Conservation (phyloP, 2,888 invertebrate species). For the Euproctis similis region DNA sequence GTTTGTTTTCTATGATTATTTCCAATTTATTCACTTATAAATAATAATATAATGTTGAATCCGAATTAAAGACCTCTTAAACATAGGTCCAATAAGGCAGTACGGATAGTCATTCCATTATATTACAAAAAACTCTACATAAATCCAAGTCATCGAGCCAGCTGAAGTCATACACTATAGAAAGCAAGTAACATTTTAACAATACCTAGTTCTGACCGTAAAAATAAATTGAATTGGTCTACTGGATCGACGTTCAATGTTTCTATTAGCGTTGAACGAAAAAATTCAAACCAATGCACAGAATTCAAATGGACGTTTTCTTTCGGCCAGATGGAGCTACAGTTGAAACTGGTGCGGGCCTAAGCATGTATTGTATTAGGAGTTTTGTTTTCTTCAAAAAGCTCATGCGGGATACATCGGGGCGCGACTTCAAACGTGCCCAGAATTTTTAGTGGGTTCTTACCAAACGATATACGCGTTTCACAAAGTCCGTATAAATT, state of each 20-base stretch:
- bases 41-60: too few species aligned
- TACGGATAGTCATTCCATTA: too few species aligned
- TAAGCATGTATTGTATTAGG: constrained; percentile 23
- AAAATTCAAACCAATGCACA: constrained; percentile 14
- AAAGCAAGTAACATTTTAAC: constrained; percentile 9
- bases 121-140: too few species aligned
- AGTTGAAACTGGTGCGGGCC: constrained; percentile 7
- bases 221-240: constrained; percentile 26
- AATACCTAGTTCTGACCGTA: constrained; percentile 8
- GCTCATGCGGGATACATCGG: constrained; percentile 37
- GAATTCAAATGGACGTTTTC: constrained; percentile 24
- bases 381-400: constrained; percentile 51
- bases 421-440: constrained; percentile 42
- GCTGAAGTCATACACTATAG: neutral
- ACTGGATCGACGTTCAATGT: constrained; percentile 14
- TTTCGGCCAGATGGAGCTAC: constrained; percentile 19
- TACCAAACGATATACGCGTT: constrained; percentile 11
- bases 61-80: too few species aligned
- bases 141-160: too few species aligned
- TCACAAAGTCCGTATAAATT: constrained; percentile 17
- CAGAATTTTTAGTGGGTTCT: constrained; percentile 27
- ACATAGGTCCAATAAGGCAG: too few species aligned
- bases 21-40: too few species aligned
- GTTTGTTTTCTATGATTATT: too few species aligned
- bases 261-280: constrained; percentile 13